phyloP scores from a whole-genome alignment of 2,797 vertebrate species.

The Neosilurus hyrtlii region DNA sequence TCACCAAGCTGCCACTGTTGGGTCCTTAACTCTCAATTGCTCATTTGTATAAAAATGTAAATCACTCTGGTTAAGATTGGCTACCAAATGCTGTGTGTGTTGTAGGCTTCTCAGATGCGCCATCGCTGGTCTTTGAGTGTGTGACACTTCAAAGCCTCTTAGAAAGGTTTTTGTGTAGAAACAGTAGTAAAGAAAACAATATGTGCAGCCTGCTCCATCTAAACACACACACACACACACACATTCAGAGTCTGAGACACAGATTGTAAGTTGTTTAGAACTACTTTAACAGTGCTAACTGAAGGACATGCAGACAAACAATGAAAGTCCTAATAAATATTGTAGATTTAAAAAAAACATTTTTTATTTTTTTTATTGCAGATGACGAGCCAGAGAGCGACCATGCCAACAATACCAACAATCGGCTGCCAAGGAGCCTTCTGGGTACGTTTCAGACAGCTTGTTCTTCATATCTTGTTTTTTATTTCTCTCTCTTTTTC shows the following conservation, averaged over 20 bases:
- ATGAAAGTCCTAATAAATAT: slow-evolving; percentile 16
- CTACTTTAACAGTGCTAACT: not conserved
- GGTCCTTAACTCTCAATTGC: no score
- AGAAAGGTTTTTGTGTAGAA: no score
- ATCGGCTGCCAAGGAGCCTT: slow-evolving; percentile 74
- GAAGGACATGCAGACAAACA: not conserved
- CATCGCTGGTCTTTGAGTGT: no score
- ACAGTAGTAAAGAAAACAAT: no score
- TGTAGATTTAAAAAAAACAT: not conserved
- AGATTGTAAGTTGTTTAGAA: not conserved
- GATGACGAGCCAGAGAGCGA: slow-evolving; percentile 48
- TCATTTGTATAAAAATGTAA: no score
- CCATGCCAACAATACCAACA: slow-evolving; percentile 60
- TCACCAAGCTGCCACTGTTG: no score
- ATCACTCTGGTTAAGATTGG: no score
- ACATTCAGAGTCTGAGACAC: not conserved
- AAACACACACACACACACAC: not conserved
- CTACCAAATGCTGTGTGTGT: no score
- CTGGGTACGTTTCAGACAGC: slow-evolving; percentile 65
- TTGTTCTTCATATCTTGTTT: slow-evolving; percentile 22
- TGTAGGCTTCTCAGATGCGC: no score
- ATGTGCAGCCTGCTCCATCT: no score
- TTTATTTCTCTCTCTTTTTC: not conserved
- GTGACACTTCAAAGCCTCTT: no score
- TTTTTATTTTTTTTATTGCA: slow-evolving; percentile 33